Percentiles rank a stretch among this genome's conserved stretches.
Evolutionary conservation across 2,113 vertebrate species (phyloP).

Genomic region (Apodemus sylvaticus): DNA sequence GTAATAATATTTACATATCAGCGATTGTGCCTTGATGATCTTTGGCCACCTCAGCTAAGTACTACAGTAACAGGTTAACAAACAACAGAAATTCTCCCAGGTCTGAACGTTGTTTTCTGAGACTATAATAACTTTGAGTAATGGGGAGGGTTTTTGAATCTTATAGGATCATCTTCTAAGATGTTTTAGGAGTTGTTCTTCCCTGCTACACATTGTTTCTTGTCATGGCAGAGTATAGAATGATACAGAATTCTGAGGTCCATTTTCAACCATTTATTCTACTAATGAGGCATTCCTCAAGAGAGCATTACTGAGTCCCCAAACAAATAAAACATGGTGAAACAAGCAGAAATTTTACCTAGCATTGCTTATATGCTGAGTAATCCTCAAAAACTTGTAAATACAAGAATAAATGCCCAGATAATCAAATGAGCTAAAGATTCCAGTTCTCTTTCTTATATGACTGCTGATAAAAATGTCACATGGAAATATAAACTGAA

Average conservation of each 20-base stretch:
- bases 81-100: not conserved
- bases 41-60: not conserved
- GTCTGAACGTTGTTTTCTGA: not conserved
- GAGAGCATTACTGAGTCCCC: not conserved
- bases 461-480: not conserved
- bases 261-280: not conserved
- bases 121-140: not conserved
- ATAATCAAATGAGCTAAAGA: not conserved
- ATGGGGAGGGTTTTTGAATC: not conserved
- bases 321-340: not conserved
- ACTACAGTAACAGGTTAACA: not conserved
- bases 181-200: not conserved
- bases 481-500: not conserved
- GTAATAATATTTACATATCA: too few relatives aligned
- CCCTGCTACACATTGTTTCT: not conserved
- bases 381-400: not conserved
- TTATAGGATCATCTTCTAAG: not conserved
- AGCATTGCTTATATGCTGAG: not conserved
- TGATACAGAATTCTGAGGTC: too few relatives aligned
- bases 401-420: not conserved
- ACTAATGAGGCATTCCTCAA: not conserved
- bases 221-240: not conserved
- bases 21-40: not conserved
- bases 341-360: not conserved
- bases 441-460: not conserved